A percentile compares a stretch with the other conserved stretches of the same genome.
These are phyloP conservation scores for Lagria hirta DNA, from an alignment of 2,888 invertebrate species.

Conservation along the genomic window DNA sequence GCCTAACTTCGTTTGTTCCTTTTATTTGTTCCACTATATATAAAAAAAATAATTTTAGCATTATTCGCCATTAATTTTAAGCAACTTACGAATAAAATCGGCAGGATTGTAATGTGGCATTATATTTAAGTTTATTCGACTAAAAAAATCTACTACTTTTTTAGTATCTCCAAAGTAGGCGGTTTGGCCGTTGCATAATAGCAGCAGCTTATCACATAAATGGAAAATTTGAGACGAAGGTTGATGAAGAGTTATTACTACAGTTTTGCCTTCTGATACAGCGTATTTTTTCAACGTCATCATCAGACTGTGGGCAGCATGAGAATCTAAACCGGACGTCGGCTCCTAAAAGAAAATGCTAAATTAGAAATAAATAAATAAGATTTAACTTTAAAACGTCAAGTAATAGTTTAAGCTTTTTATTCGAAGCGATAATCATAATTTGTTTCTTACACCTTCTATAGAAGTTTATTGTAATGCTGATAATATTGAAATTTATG, in stretches of 20 bases:
- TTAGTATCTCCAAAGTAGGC: slow-evolving; percentile 75
- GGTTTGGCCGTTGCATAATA: slow-evolving; percentile 70
- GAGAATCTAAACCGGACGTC: slow-evolving; percentile 80
- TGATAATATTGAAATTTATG: too few relatives aligned
- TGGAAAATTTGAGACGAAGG: slow-evolving; percentile 84
- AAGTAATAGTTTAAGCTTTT: too few relatives aligned
- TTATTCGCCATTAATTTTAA: too few relatives aligned
- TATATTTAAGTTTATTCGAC: slow-evolving; percentile 68
- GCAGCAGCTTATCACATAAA: slow-evolving; percentile 74
- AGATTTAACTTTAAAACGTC: too few relatives aligned
- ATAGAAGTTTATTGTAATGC: too few relatives aligned
- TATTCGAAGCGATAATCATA: too few relatives aligned
- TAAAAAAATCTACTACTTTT: slow-evolving; percentile 72
- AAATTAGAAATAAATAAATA: too few relatives aligned
- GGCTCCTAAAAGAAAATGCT: slow-evolving; percentile 64
- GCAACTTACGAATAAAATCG: slow-evolving; percentile 77
- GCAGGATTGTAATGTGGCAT: slow-evolving; percentile 81
- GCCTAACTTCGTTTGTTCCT: slow-evolving; percentile 66
- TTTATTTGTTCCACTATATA: slow-evolving; percentile 77
- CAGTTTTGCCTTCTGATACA: slow-evolving; percentile 73
- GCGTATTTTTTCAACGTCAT: slow-evolving; percentile 73
- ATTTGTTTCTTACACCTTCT: too few relatives aligned
- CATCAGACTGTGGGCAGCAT: slow-evolving; percentile 75
- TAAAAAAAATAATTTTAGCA: slow-evolving; percentile 33
- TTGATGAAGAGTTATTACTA: slow-evolving; percentile 79